Evolutionary conservation across 2,797 vertebrate genomes (phyloP).

Genomic region (Takifugu rubripes): DNA sequence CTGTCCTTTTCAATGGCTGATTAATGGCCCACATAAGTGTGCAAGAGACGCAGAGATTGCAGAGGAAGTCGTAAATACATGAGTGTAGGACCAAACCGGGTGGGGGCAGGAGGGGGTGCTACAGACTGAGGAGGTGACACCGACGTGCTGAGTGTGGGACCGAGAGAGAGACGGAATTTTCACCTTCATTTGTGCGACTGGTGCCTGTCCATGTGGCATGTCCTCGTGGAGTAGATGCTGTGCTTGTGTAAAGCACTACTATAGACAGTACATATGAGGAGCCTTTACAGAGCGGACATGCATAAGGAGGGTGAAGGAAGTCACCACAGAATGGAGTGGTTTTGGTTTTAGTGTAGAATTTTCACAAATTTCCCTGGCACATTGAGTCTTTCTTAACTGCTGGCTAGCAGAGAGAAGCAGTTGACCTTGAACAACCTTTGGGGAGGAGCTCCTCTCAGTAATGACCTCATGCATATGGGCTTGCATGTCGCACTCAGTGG

Average conservation of each 20-base stretch:
- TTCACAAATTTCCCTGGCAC: too few relatives aligned
- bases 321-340: constrained; percentile 9
- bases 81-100: constrained; percentile 54
- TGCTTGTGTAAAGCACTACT: constrained; percentile 50
- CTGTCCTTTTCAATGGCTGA: constrained; percentile 84
- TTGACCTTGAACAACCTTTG: constrained; percentile 29
- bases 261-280: constrained; percentile 4
- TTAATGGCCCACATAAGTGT: constrained; percentile 83
- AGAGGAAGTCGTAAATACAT: constrained; percentile 78
- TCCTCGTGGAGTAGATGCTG: constrained; percentile 69
- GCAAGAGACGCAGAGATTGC: constrained; percentile 71
- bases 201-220: constrained; percentile 64
- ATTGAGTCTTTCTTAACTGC: too few relatives aligned
- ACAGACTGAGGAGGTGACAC: constrained; percentile 61
- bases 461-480: constrained; percentile 21
- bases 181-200: constrained; percentile 51
- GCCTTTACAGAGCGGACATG: constrained; percentile 32
- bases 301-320: constrained; percentile 17
- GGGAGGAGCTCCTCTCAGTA: constrained; percentile 26
- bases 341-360: too few relatives aligned
- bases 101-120: constrained; percentile 61
- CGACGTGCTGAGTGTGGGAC: constrained; percentile 45
- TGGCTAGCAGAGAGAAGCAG: background rate
- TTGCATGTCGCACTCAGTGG: constrained; percentile 20
- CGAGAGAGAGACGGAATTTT: constrained; percentile 28